Conservation (phyloP, 2,888 invertebrate species). For the Orgyia antiqua region DNA sequence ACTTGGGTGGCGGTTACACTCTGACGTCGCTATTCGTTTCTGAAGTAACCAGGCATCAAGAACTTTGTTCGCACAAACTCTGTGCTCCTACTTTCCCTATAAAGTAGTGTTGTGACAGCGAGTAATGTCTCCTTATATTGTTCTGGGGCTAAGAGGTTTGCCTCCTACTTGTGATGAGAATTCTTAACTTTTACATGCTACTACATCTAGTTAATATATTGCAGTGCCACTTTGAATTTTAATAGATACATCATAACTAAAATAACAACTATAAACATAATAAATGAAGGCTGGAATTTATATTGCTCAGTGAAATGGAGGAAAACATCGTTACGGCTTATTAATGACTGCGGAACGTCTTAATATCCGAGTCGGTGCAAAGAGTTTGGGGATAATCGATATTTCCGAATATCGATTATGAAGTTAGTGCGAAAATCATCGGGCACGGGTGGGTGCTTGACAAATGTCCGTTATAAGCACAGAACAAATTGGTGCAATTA, state of each 20-base stretch:
- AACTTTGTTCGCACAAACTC: conserved; percentile 70
- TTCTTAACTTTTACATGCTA: conserved; percentile 65
- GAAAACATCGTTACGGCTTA: conserved; percentile 51
- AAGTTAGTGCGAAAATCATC: conserved; percentile 71
- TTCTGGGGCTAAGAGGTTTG: conserved; percentile 76
- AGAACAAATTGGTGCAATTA: conserved; percentile 75
- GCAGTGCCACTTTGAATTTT: conserved; percentile 42
- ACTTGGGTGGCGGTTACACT: conserved; percentile 59
- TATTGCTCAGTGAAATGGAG: conserved; percentile 31
- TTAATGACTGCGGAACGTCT: conserved; percentile 52
- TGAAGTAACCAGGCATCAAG: conserved; percentile 57
- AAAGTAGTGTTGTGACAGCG: conserved; percentile 75
- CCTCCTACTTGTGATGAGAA: conserved; percentile 65
- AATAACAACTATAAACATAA: conserved; percentile 24
- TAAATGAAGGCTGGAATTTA: conserved; percentile 28
- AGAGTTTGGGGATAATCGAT: conserved; percentile 57
- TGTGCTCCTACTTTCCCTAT: conserved; percentile 68
- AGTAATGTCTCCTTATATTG: conserved; percentile 76
- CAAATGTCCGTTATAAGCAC: conserved; percentile 74
- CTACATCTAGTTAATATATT: conserved; percentile 52
- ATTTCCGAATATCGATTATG: conserved; percentile 68
- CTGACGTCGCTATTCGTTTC: conserved; percentile 74
- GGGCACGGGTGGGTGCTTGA: conserved; percentile 63
- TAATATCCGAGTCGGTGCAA: conserved; percentile 45
- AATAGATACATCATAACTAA: conserved; percentile 26